Evolutionary conservation across 2,888 invertebrate genomes (phyloP), one percentile per base, ranked within the genome.

Genomic region (Microctonus aethiopoides): DNA sequence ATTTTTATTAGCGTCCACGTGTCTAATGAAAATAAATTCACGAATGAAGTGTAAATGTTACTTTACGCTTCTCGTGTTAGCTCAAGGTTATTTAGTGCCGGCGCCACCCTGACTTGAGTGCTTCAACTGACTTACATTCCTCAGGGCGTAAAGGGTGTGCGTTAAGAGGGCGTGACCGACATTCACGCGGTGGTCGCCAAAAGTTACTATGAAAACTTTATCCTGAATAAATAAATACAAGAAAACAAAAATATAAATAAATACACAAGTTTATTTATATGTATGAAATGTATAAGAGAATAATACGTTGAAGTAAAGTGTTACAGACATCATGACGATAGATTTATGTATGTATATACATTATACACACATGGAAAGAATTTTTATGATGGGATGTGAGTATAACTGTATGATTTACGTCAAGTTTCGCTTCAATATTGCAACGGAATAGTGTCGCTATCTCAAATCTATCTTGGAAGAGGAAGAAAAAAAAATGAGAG

Each of bases 111-210:
- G 80, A 77, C 69, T 77, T 79, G 78, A 81, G 81, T 81, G 80
- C 81, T 79, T 76, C 75, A 46, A 80, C 77, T 81, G 80, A 80
- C 81, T 81, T 80, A 81, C 81, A 81, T 80, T 79, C 80, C 78
- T 77, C 69, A 77, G 78, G 78, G 77, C 75, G 74, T 74, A 24
- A 7, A 78, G 81, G 79, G 76, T n/a, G 29, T 78, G 77, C 76
- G 79, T 66, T 79, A 76, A 78, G 78, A 76, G 77, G 81, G 81
- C 81, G 79, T 77, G 70, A 71, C 73, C 68, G 57, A 73, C 63
- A 71, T 71, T 67, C 71, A 46, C 32, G 39, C 46, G 29, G 46
- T 46, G 39, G 46, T 34, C 24, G 24, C 34, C 26, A 39, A 56
- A 24, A 41, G 16, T 46, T n/a, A 7, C 16, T 46, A 3, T 5